Base-by-base conservation (phyloP, 1,140 invertebrate species). In the Pseudomyrmex flavicornis region DNA sequence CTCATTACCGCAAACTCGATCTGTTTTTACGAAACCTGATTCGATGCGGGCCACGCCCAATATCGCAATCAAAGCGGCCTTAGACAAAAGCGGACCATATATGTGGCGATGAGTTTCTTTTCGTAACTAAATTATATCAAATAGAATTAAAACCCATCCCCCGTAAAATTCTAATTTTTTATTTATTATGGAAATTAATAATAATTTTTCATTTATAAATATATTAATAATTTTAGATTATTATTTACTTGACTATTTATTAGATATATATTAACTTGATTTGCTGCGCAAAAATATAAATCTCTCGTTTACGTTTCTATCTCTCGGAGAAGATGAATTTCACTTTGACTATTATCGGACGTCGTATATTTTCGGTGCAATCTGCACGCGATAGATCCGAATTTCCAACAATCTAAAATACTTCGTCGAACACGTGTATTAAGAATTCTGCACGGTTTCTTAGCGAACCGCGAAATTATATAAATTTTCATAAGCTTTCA, bases 1-100 rank as follows among this genome's bases (percentile, higher is more conserved):
- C 20, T 50, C 76, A 17, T 59, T 72, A 70, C 22, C 17, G 5
- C 62, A 68, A 56, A 46, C 76, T 50, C 66, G 54, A 46, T 10
- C 22, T 80, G 72, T 61, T 4, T 35, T 79, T 72, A 17, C 44
- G 20, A 59, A 79, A 46, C 8, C 15, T 50, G 54, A 50, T 5
- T 0, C 35, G 35, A 5, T 35, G 35, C 35, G 35, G 12, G 61
- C 65, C 66, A 56, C 76, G 12, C 54, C 65, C 65, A 20, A 48
- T 10, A 46, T 9, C 63, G 52, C 52, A 46, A 48, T 22, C 17
- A 8, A 52, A 56, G 7, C 26, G 56, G 58, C 7, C 48, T 56
- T 20, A 69, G 15, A 68, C 9, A 26, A 48, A 44, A 59, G 3
- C 59, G 46, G 35, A 58, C 7, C 7, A 20, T 17, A 17, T 17